Evolutionary conservation across 2,888 invertebrate genomes (phyloP).

Genomic region (Mallateleia sp.): DNA sequence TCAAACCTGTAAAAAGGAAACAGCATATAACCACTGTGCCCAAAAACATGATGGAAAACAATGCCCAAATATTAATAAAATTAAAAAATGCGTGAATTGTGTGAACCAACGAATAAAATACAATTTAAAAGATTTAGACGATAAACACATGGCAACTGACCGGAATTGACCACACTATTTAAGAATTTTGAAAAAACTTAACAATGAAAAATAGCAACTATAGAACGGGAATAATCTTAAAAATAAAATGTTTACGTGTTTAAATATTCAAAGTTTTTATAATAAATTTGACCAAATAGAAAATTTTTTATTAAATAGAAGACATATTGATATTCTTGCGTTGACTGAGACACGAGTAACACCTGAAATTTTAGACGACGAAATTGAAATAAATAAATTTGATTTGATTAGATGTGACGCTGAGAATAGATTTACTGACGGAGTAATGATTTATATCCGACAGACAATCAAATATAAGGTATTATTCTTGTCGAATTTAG

Average conservation of each 20-base stretch:
- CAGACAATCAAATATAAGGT: not conserved
- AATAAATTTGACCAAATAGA: conserved; percentile 7
- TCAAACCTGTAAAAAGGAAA: conserved; percentile 1
- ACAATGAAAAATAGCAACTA: not conserved
- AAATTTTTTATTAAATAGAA: not conserved
- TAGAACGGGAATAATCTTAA: not conserved
- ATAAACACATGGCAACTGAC: not conserved
- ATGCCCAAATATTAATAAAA: not conserved
- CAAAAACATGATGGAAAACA: not conserved
- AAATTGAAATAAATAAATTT: not conserved
- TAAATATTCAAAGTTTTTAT: conserved; percentile 9
- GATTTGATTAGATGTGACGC: conserved; percentile 5
- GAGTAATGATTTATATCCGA: conserved; percentile 3
- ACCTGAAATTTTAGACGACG: not conserved
- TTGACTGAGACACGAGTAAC: not conserved
- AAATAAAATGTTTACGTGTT: not conserved
- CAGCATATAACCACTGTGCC: not conserved
- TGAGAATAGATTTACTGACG: not conserved
- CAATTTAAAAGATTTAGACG: not conserved
- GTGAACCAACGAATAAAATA: not conserved
- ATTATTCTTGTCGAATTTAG: conserved; percentile 5
- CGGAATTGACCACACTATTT: not conserved
- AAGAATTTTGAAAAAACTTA: not conserved
- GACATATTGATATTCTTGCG: conserved; percentile 4
- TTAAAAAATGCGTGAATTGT: conserved; percentile 1